Base-by-base conservation (phyloP, 1,140 invertebrate genomes). In the Cylas formicarius region DNA sequence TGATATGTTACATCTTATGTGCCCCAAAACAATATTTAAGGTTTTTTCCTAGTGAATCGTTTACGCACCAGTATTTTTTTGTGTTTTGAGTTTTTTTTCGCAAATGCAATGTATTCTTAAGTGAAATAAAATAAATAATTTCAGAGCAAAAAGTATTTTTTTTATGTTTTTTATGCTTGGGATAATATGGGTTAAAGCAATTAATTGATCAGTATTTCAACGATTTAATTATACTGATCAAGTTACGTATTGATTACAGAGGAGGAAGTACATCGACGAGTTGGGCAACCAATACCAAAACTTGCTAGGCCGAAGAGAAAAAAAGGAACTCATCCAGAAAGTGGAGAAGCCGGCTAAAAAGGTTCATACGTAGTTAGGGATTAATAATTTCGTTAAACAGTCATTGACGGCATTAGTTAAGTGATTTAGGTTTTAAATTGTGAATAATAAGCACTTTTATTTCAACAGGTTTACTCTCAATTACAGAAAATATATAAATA, bases 231-330 rank as follows among this genome's bases (percentile, higher is more conserved):
- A 35, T 4, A 18, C 16, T 19, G 4, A 18, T n/a, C n/a, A n/a
- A n/a, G n/a, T n/a, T n/a, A n/a, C n/a, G n/a, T 11, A 22, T 50
- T 14, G 32, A 13, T 57, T 55, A 38, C 35, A 59, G 52, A 50
- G 47, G 31, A 24, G 50, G 47, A 44, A 44, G 18, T 43, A 53
- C 32, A 35, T 65, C 13, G 34, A 46, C 9, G 26, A 57, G 20
- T 39, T 65, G 24, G 56, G 57, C 9, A 33, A 47, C 27, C 46
- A 62, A 41, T 63, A 61, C 39, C 56, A 63, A 31, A 48, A 40
- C 11, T 35, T 65, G 10, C 1, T 55, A n/a, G 40, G 47, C 16
- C 41, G 58, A 45, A 44, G 57, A 17, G 50, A 50, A 13, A 50
- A 54, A 31, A 56, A 53, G 43, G 44, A 56, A 33, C 33, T 57